phyloP scores from a whole-genome alignment of 2,113 vertebrate species.

The Myotis yumanensis region DNA sequence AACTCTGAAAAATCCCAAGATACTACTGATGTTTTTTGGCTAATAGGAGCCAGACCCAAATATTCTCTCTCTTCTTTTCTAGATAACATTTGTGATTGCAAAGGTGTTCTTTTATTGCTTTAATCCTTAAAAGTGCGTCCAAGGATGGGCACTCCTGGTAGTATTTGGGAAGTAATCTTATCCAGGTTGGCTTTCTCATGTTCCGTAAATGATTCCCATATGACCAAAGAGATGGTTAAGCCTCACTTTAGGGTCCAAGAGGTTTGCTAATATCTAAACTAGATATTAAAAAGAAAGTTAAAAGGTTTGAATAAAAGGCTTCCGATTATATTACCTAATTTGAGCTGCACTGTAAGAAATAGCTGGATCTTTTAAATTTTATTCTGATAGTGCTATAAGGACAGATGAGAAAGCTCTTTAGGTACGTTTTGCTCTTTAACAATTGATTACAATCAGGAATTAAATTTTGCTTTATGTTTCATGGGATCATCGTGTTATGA shows the following conservation, averaged over 20 bases:
- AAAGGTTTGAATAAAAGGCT: not conserved
- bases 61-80: not conserved
- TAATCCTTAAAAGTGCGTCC: not conserved
- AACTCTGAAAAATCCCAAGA: not conserved
- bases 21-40: not conserved
- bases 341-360: not conserved
- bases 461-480: slow-evolving; percentile 18
- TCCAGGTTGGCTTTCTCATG: not conserved
- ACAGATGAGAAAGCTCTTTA: not conserved
- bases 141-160: not conserved
- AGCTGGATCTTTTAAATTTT: not conserved
- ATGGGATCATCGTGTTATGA: not conserved
- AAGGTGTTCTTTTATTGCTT: not conserved
- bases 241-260: not conserved
- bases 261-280: not conserved
- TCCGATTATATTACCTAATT: not conserved
- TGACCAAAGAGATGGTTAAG: not conserved
- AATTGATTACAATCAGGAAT: not conserved
- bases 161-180: not conserved
- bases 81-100: not conserved
- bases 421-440: not conserved
- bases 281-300: not conserved
- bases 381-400: not conserved
- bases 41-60: not conserved
- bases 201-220: not conserved